phyloP scores from a whole-genome alignment of 2,888 invertebrate genomes.

The Pilophorus perplexus region DNA sequence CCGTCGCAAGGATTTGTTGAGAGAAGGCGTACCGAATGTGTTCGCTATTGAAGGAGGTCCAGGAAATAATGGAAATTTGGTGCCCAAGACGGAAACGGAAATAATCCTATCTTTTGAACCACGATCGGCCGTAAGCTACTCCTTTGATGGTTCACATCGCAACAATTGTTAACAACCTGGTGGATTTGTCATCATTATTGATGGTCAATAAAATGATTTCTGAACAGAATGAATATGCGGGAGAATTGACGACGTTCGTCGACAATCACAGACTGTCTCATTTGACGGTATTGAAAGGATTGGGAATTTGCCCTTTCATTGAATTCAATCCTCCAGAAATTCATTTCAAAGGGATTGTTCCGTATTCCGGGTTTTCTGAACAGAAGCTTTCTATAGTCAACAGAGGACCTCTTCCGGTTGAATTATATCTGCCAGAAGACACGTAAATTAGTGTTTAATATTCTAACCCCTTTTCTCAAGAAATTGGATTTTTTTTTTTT shows the following conservation, averaged over 20 bases:
- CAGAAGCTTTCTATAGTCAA: not conserved
- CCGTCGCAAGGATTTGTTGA: not conserved
- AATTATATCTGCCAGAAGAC: conserved; percentile 7
- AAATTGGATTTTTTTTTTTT: too few species aligned
- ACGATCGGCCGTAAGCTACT: not conserved
- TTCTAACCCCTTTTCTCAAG: too few species aligned
- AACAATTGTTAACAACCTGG: too few species aligned
- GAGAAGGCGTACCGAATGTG: not conserved
- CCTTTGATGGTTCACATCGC: not conserved
- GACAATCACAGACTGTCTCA: conserved; percentile 2
- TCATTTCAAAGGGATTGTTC: conserved; percentile 9
- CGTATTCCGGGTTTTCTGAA: not conserved
- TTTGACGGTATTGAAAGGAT: not conserved
- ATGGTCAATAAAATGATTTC: too few species aligned
- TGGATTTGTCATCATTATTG: too few species aligned
- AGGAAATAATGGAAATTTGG: not conserved
- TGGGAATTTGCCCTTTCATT: not conserved
- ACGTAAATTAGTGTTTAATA: not conserved
- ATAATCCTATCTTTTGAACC: conserved; percentile 13
- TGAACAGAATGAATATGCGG: too few species aligned
- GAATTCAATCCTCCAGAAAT: not conserved
- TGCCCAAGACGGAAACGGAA: not conserved
- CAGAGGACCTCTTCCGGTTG: not conserved
- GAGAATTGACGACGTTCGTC: too few species aligned
- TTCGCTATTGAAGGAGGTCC: conserved; percentile 23